phyloP scores from a whole-genome alignment of 2,113 vertebrate species.

The Gopherus evgoodei region DNA sequence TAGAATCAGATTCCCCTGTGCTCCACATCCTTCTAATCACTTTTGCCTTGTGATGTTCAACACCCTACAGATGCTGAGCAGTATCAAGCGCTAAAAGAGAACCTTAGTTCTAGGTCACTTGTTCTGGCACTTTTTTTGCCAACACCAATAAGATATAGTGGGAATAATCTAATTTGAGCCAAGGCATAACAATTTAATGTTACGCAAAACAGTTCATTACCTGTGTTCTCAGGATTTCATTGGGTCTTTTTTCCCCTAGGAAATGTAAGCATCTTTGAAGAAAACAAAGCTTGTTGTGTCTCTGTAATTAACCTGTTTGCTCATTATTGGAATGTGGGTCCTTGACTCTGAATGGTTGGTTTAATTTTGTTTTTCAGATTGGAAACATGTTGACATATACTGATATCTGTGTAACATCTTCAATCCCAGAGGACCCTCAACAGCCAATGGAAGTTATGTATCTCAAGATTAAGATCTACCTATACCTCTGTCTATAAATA shows the following conservation, averaged over 20 bases:
- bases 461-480: background rate
- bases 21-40: background rate
- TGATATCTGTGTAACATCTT: background rate
- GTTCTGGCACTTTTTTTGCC: background rate
- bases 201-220: background rate
- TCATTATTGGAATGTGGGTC: background rate
- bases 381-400: background rate
- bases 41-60: background rate
- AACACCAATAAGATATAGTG: background rate
- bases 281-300: background rate
- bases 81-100: background rate
- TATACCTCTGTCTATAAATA: background rate
- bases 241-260: background rate
- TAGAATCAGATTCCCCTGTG: background rate
- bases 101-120: background rate
- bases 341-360: rapidly evolving
- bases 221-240: background rate
- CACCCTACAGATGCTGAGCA: background rate
- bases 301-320: background rate
- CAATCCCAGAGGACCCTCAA: background rate
- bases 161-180: background rate
- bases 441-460: background rate
- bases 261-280: background rate
- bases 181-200: background rate
- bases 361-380: background rate